A percentile compares a stretch with the other conserved stretches of the same genome.
Evolutionary conservation across 2,888 invertebrate genomes (phyloP).

Genomic region (Leptothorax acervorum): DNA sequence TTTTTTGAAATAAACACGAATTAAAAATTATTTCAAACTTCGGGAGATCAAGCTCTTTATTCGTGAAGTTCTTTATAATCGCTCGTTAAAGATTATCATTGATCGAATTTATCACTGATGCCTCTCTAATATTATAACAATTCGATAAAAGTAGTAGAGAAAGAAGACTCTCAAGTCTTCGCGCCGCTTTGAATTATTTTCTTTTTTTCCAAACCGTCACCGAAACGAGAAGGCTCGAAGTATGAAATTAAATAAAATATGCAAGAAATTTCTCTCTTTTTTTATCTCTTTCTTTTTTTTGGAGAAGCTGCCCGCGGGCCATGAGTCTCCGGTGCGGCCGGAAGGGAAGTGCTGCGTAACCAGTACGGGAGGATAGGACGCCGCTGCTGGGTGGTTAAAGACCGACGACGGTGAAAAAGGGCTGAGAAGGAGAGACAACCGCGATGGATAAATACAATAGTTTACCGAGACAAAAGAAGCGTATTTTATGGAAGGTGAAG

Average conservation of each 20-base stretch:
- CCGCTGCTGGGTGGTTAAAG: conserved; percentile 27
- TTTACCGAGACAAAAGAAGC: conserved; percentile 65
- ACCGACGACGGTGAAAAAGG: conserved; percentile 30
- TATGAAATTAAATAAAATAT: conserved; percentile 44
- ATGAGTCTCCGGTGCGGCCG: conserved; percentile 23
- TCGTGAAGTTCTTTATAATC: not conserved
- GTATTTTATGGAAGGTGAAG: conserved; percentile 58
- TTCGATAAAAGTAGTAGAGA: not conserved
- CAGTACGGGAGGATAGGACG: conserved; percentile 38
- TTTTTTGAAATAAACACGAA: not conserved
- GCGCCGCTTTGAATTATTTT: conserved; percentile 18
- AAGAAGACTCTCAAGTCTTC: no score
- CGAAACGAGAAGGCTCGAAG: conserved; percentile 6
- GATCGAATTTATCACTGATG: not conserved
- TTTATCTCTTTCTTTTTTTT: not conserved
- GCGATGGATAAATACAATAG: conserved; percentile 69
- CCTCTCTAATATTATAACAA: conserved; percentile 17
- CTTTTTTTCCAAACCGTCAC: not conserved
- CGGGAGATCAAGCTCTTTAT: not conserved
- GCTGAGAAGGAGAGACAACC: conserved; percentile 50
- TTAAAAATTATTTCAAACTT: not conserved
- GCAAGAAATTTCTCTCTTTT: conserved; percentile 28
- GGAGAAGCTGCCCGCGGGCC: conserved; percentile 29
- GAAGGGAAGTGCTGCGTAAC: conserved; percentile 22
- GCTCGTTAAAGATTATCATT: not conserved